These are phyloP conservation scores for Parnassius smintheus DNA, from an alignment of 2,888 invertebrate genomes.

Conservation along the genomic window DNA sequence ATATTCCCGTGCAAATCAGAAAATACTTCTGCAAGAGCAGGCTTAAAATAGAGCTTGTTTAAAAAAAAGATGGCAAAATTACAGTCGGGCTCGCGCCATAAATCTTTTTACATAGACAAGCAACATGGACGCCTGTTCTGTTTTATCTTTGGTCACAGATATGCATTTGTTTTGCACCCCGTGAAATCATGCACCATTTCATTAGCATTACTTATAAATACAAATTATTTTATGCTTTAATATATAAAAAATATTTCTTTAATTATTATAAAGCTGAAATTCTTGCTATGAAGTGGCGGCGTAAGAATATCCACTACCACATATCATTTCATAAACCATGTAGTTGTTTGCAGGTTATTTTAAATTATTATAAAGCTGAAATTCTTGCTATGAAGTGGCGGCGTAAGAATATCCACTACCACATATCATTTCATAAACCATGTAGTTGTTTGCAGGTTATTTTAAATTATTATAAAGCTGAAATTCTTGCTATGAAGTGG, in stretches of 20 bases:
- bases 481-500: no score
- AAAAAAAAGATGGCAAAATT: conserved; percentile 55
- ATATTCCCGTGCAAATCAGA: conserved; percentile 27
- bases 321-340: no score
- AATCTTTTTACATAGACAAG: conserved; percentile 69
- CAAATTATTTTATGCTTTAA: background rate
- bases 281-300: no score
- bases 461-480: no score
- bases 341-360: no score
- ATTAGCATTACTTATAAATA: background rate
- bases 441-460: no score
- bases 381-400: no score
- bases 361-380: no score
- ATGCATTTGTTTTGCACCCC: conserved; percentile 47
- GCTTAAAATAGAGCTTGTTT: conserved; percentile 30
- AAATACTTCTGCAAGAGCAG: conserved; percentile 23
- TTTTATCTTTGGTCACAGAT: conserved; percentile 64
- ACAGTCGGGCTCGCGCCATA: conserved; percentile 57
- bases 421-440: no score
- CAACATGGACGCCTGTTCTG: conserved; percentile 67
- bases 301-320: no score
- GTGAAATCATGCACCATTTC: conserved; percentile 12
- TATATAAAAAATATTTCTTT: background rate
- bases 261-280: no score
- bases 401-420: no score